phyloP scores from a whole-genome alignment of 2,888 invertebrate species.

The Lasioglossum oenotherae region DNA sequence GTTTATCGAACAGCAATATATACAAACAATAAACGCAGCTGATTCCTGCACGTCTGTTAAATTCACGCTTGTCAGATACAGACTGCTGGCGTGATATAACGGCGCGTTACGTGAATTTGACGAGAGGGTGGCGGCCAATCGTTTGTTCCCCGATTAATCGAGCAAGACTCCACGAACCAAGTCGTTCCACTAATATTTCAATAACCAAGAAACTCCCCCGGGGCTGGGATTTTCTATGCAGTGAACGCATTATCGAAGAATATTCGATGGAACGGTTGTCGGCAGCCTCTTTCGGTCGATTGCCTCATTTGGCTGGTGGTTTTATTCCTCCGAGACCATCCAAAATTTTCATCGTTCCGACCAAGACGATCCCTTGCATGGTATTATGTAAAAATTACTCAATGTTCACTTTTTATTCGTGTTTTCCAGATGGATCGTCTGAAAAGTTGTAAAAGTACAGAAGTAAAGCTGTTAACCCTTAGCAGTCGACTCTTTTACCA shows the following conservation, averaged over 20 bases:
- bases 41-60: conserved; percentile 79
- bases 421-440: neutral
- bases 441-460: neutral
- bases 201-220: conserved; percentile 64
- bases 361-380: neutral
- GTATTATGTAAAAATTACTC: conserved; percentile 17
- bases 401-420: neutral
- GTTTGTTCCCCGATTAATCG: conserved; percentile 68
- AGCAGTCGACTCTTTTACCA: too few species aligned
- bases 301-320: conserved; percentile 17
- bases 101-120: conserved; percentile 79
- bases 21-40: conserved; percentile 76
- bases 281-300: conserved; percentile 22
- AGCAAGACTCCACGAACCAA: conserved; percentile 56
- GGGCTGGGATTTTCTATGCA: conserved; percentile 22
- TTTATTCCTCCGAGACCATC: conserved; percentile 1
- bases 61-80: conserved; percentile 81
- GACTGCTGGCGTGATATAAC: conserved; percentile 78
- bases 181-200: conserved; percentile 65
- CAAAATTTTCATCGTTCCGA: neutral
- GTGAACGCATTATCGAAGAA: conserved; percentile 33
- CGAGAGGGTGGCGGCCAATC: conserved; percentile 71
- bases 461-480: neutral
- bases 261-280: conserved; percentile 32
- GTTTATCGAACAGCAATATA: conserved; percentile 59